These are phyloP conservation scores for Drosophila nigricruria DNA, from an alignment of 2,888 invertebrate genomes.

Conservation along the genomic window DNA sequence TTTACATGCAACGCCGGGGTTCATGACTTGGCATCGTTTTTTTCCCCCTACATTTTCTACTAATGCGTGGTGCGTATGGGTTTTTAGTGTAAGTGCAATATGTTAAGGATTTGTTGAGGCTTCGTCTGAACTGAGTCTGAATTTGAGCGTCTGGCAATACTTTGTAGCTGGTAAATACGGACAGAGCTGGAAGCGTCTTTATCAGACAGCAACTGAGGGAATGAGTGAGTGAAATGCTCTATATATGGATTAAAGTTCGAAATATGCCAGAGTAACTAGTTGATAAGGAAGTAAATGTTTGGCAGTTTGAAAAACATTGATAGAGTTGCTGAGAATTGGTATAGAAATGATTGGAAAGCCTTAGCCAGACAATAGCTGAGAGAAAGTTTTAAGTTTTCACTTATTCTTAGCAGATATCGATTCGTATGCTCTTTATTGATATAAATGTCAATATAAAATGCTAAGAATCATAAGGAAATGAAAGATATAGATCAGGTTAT, in stretches of 20 bases:
- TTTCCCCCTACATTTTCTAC: background rate
- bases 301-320: background rate
- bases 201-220: background rate
- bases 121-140: slow-evolving; percentile 18
- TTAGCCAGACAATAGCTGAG: background rate
- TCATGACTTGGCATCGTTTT: slow-evolving; percentile 69
- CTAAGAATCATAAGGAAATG: too few relatives aligned
- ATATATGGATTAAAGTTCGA: background rate
- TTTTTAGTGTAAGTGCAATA: slow-evolving; percentile 7
- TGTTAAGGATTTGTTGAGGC: slow-evolving; percentile 31
- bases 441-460: too few relatives aligned
- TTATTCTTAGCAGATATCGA: background rate
- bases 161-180: background rate
- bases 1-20: slow-evolving; percentile 60
- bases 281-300: slow-evolving; percentile 1
- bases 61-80: slow-evolving; percentile 24
- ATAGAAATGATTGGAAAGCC: background rate
- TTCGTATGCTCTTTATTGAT: too few relatives aligned
- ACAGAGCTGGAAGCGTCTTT: background rate
- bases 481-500: too few relatives aligned
- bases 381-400: background rate
- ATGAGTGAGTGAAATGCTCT: background rate
- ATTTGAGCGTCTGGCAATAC: background rate
- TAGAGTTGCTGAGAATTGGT: background rate
- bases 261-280: background rate